These are phyloP conservation scores for Thymelicus acteon DNA, from an alignment of 2,888 invertebrate species.

Conservation along the genomic window DNA sequence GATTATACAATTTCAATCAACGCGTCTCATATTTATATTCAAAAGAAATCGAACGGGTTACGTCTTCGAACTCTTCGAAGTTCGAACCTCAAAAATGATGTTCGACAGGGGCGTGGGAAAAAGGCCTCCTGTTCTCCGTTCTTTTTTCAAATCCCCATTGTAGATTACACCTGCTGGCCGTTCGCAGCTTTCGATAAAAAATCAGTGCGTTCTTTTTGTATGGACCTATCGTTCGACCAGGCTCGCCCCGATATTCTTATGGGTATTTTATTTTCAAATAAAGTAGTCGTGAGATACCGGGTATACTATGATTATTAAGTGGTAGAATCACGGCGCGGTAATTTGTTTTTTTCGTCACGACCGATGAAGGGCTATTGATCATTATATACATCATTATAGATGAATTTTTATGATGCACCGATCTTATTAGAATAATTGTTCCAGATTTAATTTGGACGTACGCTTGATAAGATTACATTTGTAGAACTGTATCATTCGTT, in stretches of 20 bases:
- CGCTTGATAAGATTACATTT: conserved; percentile 14
- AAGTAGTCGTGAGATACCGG: conserved; percentile 82
- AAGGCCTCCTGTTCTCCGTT: conserved; percentile 80
- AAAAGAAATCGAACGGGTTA: conserved; percentile 39
- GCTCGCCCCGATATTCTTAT: conserved; percentile 66
- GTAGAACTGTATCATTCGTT: neutral
- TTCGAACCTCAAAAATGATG: conserved; percentile 67
- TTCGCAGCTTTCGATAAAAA: conserved; percentile 82
- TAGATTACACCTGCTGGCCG: conserved; percentile 82
- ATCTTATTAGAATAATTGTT: conserved; percentile 62
- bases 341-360: conserved; percentile 73
- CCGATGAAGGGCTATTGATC: conserved; percentile 76
- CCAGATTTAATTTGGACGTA: conserved; percentile 33
- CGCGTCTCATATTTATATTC: conserved; percentile 30
- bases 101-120: conserved; percentile 81
- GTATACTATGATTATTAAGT: conserved; percentile 79
- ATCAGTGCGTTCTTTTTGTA: conserved; percentile 73
- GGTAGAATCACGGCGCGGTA: conserved; percentile 77
- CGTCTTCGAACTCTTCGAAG: conserved; percentile 55
- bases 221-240: conserved; percentile 65
- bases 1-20: conserved; percentile 20
- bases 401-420: conserved; percentile 40
- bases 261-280: conserved; percentile 56
- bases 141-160: conserved; percentile 81
- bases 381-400: conserved; percentile 78